Percentiles rank a stretch among this genome's conserved stretches.
phyloP scores from a whole-genome alignment of 2,888 invertebrate species.

The Cryptus viduatorius region DNA sequence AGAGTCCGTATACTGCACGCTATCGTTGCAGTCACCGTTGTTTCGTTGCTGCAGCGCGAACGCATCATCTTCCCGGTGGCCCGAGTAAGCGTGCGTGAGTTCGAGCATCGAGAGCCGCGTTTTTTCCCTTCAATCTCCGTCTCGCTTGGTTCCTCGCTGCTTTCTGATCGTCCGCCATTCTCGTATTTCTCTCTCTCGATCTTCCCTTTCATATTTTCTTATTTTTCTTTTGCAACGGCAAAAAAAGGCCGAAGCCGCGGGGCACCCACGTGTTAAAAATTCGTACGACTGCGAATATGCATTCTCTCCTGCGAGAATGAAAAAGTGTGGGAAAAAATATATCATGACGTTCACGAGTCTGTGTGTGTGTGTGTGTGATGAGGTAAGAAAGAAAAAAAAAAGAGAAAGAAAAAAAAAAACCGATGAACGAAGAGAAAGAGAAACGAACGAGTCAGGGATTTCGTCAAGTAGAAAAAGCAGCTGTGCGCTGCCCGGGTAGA shows the following conservation, averaged over 20 bases:
- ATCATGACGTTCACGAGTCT: constrained; percentile 13
- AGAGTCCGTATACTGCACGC: constrained; percentile 18
- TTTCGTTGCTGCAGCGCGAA: constrained; percentile 30
- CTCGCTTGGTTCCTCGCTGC: constrained; percentile 45
- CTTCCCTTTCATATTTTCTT: neutral
- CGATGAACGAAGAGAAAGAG: neutral
- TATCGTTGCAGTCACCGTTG: constrained; percentile 30
- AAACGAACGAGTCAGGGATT: constrained; percentile 17
- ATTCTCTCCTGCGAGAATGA: constrained; percentile 4
- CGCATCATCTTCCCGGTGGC: constrained; percentile 47
- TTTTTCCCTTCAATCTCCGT: constrained; percentile 21
- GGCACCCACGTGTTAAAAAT: constrained; percentile 34
- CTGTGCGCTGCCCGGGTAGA: constrained; percentile 16
- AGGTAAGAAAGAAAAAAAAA: neutral
- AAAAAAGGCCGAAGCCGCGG: constrained; percentile 33
- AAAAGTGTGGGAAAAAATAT: constrained; percentile 18
- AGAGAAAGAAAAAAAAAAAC: neutral
- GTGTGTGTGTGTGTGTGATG: neutral
- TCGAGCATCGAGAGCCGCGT: constrained; percentile 33
- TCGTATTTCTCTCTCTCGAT: constrained; percentile 27
- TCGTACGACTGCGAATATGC: constrained; percentile 11
- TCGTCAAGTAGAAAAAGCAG: constrained; percentile 51
- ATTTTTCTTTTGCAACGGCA: constrained; percentile 6
- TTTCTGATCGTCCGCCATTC: constrained; percentile 32
- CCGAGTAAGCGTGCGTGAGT: constrained; percentile 33